Evolutionary conservation across 2,113 vertebrate species (phyloP).

Genomic region (Entelurus aequoreus): DNA sequence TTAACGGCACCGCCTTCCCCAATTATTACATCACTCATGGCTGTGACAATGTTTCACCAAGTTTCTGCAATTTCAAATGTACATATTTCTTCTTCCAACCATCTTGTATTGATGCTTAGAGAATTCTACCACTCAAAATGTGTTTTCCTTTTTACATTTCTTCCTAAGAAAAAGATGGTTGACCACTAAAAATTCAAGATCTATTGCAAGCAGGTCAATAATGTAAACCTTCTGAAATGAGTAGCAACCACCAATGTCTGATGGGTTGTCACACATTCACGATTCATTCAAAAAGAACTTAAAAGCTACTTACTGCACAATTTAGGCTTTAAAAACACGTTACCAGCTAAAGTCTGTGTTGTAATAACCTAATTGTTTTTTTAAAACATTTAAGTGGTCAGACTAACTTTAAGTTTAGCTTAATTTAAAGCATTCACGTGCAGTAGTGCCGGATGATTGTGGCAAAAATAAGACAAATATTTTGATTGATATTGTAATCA

Average conservation of each 20-base stretch:
- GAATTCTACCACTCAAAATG: neutral
- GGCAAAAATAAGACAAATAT: too few relatives aligned
- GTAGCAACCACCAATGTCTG: neutral
- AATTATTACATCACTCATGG: neutral
- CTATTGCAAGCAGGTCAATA: neutral
- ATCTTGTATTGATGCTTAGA: neutral
- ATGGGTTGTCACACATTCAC: neutral
- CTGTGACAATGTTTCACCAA: neutral
- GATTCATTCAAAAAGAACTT: neutral
- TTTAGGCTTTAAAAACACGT: neutral
- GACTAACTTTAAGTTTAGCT: neutral
- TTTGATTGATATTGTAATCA: too few relatives aligned
- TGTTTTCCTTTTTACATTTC: neutral
- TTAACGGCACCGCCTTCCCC: neutral
- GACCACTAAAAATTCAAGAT: neutral
- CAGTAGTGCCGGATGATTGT: too few relatives aligned
- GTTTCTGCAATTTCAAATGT: neutral
- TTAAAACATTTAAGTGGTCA: neutral
- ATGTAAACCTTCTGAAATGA: neutral
- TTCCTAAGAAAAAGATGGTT: neutral
- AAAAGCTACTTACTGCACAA: too few relatives aligned
- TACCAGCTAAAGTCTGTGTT: too few relatives aligned
- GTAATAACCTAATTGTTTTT: neutral
- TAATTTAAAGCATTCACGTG: neutral
- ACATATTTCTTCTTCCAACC: neutral